These are phyloP conservation scores for Mechanitis mazaeus DNA, from an alignment of 2,888 invertebrate species.

Conservation along the genomic window DNA sequence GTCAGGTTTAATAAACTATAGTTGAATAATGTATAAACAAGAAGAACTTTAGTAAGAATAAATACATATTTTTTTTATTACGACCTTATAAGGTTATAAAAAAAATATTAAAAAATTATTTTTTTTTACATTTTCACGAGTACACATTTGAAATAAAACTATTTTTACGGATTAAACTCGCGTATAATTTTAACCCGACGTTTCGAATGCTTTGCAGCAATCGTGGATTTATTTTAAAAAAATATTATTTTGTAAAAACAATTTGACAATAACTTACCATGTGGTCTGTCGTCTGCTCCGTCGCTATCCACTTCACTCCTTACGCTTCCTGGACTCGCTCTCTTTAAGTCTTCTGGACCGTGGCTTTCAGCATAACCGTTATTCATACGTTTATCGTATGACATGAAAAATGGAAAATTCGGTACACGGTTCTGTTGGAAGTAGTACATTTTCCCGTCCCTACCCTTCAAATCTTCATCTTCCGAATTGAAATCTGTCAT, in stretches of 20 bases:
- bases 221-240: too few relatives aligned
- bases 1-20: too few relatives aligned
- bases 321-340: conserved; percentile 64
- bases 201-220: too few relatives aligned
- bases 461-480: conserved; percentile 60
- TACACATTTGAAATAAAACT: too few relatives aligned
- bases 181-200: too few relatives aligned
- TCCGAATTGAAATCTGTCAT: conserved; percentile 62
- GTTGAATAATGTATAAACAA: too few relatives aligned
- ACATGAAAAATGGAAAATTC: conserved; percentile 71
- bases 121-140: too few relatives aligned
- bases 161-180: too few relatives aligned
- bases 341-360: conserved; percentile 56
- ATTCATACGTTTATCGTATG: conserved; percentile 61
- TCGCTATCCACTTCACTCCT: conserved; percentile 70
- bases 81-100: too few relatives aligned
- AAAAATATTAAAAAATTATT: too few relatives aligned
- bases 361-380: conserved; percentile 45
- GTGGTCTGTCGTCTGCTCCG: conserved; percentile 63
- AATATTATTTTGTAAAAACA: background rate
- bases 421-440: conserved; percentile 65
- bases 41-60: too few relatives aligned
- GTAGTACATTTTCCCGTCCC: conserved; percentile 65
- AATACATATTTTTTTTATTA: too few relatives aligned
- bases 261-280: conserved; percentile 47